Evolutionary conservation across 2,113 vertebrate genomes (phyloP).

Genomic region (Cepphus grylle): DNA sequence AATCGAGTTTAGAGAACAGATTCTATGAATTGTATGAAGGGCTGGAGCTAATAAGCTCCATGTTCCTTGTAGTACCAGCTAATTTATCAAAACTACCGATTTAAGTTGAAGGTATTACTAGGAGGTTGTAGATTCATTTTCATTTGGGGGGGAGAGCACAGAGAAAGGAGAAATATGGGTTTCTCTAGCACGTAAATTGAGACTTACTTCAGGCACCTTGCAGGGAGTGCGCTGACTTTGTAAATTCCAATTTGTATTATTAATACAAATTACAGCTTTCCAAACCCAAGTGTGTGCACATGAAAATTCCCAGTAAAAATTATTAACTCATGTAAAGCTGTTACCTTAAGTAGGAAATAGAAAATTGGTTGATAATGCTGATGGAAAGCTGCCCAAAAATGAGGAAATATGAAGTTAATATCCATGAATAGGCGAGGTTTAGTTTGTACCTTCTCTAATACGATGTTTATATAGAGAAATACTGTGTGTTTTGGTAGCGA

Average conservation of each 20-base stretch:
- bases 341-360: background rate
- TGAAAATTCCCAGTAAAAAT: background rate
- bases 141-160: background rate
- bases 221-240: background rate
- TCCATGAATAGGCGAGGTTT: background rate
- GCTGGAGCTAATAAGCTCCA: background rate
- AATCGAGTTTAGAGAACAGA: background rate
- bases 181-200: background rate
- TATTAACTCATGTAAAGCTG: background rate
- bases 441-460: background rate
- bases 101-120: background rate
- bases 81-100: background rate
- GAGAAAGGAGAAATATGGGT: background rate
- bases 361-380: background rate
- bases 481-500: accelerated
- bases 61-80: background rate
- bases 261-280: background rate
- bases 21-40: background rate
- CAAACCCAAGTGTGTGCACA: accelerated
- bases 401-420: background rate
- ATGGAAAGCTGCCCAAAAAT: background rate
- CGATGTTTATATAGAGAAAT: accelerated
- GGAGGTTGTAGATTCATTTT: background rate
- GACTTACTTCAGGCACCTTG: background rate
- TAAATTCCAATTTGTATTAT: background rate